These are phyloP conservation scores for Zenarchopterus dispar DNA, from an alignment of 2,797 vertebrate species.

Conservation along the genomic window DNA sequence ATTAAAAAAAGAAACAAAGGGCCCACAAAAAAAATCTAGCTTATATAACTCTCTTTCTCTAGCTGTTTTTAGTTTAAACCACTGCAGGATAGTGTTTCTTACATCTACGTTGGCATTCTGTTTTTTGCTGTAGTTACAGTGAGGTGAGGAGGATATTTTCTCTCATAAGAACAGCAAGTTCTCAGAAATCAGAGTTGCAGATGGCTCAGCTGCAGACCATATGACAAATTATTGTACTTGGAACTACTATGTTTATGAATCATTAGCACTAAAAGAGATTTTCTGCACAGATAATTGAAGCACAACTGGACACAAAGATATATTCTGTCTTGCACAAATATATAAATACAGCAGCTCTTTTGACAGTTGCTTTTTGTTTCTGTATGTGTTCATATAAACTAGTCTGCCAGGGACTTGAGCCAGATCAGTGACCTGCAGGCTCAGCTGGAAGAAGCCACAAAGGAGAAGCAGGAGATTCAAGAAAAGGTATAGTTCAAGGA, in stretches of 20 bases:
- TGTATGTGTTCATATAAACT: slow-evolving; percentile 16
- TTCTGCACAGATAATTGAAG: slow-evolving; percentile 24
- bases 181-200: slow-evolving; percentile 34
- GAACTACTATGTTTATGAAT: slow-evolving; percentile 13
- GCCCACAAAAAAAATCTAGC: neutral
- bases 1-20: neutral
- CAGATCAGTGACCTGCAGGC: slow-evolving; percentile 97
- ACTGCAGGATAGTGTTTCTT: neutral
- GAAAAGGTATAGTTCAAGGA: slow-evolving; percentile 92
- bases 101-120: neutral
- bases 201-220: slow-evolving; percentile 53
- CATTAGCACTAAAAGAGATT: slow-evolving; percentile 21
- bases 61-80: neutral
- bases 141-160: slow-evolving; percentile 45
- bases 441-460: slow-evolving; percentile 92
- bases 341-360: neutral
- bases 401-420: slow-evolving; percentile 93
- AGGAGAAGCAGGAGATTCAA: slow-evolving; percentile 97
- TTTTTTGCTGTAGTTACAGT: slow-evolving; percentile 35
- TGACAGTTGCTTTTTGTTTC: slow-evolving; percentile 18
- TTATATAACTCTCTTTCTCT: neutral
- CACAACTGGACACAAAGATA: neutral
- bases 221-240: slow-evolving; percentile 44
- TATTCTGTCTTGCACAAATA: neutral
- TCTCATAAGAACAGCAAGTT: slow-evolving; percentile 46